Evolutionary conservation across 1,140 invertebrate genomes (phyloP).

Genomic region (Argopecten irradians): DNA sequence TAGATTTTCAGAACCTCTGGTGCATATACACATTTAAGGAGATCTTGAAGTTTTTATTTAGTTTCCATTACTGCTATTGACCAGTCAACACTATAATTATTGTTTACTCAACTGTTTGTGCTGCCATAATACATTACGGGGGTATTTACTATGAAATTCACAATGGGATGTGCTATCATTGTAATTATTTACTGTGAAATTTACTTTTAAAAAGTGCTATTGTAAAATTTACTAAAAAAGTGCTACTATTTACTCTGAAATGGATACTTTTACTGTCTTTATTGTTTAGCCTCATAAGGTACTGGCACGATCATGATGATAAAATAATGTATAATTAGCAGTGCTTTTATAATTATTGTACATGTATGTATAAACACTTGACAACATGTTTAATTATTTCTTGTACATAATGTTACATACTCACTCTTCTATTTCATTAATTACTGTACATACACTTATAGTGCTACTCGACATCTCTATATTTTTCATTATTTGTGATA

Average conservation of each 20-base stretch:
- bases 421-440: not conserved
- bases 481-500: constrained; percentile 23
- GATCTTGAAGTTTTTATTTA: not conserved
- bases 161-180: not conserved
- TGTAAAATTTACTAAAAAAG: too few species aligned
- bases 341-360: not conserved
- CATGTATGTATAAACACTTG: not conserved
- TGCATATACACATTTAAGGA: not conserved
- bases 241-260: too few species aligned
- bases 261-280: too few species aligned
- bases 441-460: not conserved
- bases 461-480: constrained; percentile 13
- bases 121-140: too few species aligned
- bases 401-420: not conserved
- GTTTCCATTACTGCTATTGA: not conserved
- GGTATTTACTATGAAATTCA: too few species aligned
- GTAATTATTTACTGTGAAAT: not conserved
- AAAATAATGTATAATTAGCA: not conserved
- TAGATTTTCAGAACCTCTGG: not conserved
- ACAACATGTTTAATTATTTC: not conserved
- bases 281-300: too few species aligned
- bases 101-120: not conserved
- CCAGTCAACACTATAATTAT: not conserved
- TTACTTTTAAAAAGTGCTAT: too few species aligned
- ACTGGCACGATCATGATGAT: too few species aligned